phyloP scores from a whole-genome alignment of 1,140 invertebrate species.

The Pogonognathellus flavescens region DNA sequence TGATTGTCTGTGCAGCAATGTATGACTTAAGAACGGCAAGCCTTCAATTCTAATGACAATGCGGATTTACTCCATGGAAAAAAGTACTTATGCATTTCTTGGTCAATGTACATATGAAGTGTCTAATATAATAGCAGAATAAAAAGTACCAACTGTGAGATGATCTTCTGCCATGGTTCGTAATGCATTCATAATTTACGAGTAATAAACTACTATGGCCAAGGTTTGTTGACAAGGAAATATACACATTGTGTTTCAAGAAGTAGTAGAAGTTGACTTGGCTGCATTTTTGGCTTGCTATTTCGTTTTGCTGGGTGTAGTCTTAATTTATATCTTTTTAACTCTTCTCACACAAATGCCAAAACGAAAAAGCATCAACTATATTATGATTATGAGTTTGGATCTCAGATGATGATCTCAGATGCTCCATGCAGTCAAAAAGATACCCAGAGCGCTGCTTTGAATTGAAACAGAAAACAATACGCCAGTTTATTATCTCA shows the following conservation, averaged over 20 bases:
- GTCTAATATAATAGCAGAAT: background rate
- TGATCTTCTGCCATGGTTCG: constrained; percentile 3
- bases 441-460: no score
- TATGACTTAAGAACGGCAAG: no score
- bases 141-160: background rate
- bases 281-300: background rate
- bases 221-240: constrained; percentile 54
- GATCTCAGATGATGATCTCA: constrained; percentile 16
- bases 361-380: background rate
- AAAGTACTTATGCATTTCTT: background rate
- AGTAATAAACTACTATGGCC: constrained; percentile 27
- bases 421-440: background rate
- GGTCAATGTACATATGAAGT: background rate
- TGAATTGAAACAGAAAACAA: no score
- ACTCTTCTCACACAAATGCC: constrained; percentile 12
- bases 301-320: constrained; percentile 21
- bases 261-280: constrained; percentile 8
- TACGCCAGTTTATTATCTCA: no score
- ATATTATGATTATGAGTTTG: constrained; percentile 37
- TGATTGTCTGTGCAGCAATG: no score
- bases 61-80: background rate
- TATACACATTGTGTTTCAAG: constrained; percentile 18
- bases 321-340: background rate
- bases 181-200: constrained; percentile 20
- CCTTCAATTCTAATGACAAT: no score